Conservation (phyloP, 1,140 invertebrate genomes). For the Cataglyphis hispanica region DNA sequence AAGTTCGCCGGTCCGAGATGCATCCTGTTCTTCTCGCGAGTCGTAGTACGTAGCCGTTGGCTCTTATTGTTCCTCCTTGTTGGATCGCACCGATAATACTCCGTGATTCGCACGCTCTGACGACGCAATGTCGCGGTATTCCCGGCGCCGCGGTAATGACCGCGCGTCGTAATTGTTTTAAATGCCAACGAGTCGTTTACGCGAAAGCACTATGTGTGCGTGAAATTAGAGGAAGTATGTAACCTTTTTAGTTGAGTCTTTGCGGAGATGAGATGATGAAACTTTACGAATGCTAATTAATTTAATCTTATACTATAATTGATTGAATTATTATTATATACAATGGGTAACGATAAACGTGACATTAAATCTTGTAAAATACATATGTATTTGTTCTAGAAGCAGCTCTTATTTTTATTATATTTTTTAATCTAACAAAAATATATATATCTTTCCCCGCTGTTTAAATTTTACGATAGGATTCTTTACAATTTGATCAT, state of each 20-base stretch:
- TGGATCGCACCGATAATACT: conserved; percentile 35
- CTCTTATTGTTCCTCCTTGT: conserved; percentile 27
- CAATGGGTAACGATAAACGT: background rate
- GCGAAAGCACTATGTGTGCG: conserved; percentile 34
- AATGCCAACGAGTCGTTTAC: conserved; percentile 54
- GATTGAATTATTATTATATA: background rate
- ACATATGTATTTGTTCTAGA: background rate
- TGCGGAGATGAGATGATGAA: background rate
- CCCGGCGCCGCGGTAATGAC: conserved; percentile 55
- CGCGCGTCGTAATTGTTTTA: conserved; percentile 49
- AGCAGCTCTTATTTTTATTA: background rate
- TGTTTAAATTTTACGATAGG: background rate
- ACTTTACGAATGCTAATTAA: background rate
- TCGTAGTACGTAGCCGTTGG: background rate
- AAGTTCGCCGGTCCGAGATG: background rate
- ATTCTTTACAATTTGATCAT: background rate
- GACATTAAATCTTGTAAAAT: background rate
- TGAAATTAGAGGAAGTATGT: conserved; percentile 13
- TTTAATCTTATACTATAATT: background rate
- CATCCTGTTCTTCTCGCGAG: conserved; percentile 10
- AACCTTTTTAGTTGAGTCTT: background rate
- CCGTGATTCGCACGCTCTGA: conserved; percentile 48
- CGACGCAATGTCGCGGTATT: conserved; percentile 28
- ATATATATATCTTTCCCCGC: background rate
- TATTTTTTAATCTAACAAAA: background rate